Evolutionary conservation across 2,113 vertebrate species (phyloP), one percentile per base, ranked within the genome.

Genomic region (Agelaius tricolor): DNA sequence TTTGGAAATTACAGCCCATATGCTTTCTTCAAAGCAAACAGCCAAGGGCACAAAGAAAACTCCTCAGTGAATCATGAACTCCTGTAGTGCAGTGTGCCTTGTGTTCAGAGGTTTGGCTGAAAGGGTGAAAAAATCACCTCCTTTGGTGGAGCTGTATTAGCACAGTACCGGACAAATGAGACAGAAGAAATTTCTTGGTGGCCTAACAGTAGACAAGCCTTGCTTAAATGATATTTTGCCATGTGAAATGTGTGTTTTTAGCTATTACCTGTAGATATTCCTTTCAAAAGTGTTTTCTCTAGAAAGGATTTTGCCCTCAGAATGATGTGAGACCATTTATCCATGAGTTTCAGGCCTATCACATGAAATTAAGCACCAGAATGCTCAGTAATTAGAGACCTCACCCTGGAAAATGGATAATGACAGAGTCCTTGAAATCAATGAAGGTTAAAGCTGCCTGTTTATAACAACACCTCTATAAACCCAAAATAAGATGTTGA

Each of bases 341-440:
- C 66, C 91, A 13, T 87, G 81, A 95, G 81, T 94, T 97, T 97
- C 93, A 94, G 93, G 89, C 61, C 96, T 96, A 97, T 90, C 95
- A 89, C 31, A 93, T 52, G 55, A 97, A 98, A 98, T 98, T 94
- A 97, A 96, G 92, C 89, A 94, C 47, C 91, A 97, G 90, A 91
- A 94, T 97, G 69, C 89, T 74, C 87, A 90, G 79, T 97, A 98
- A 98, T 98, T 97, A 97, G 90, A 98, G 98, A 97, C 88, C 95
- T 97, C 91, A 75, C 87, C 85, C 94, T 95, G 96, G 94, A 97
- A 98, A 97, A 97, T 96, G 85, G 94, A 95, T 98, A 97, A 98
- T 98, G 97, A 98, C 92, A 89, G 89, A 97, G 98, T 97, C 98
- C 98, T 98, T 98, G 98, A 98, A 98, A 98, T 98, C 98, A 98